phyloP scores from a whole-genome alignment of 2,797 vertebrate genomes.

The Rhinogobio ventralis region DNA sequence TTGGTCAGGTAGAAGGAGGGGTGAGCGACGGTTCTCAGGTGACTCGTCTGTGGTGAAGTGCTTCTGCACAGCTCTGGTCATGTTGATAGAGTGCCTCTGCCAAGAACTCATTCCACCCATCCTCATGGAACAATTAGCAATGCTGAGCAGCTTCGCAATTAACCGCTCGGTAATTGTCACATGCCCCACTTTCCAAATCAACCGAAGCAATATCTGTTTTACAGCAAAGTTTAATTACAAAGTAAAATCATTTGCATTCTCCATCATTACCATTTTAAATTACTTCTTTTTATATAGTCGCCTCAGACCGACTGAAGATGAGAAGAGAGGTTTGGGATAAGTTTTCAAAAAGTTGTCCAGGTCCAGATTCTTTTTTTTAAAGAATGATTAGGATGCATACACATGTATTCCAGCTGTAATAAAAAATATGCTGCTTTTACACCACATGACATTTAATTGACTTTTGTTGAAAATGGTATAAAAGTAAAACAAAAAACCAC shows the following conservation, averaged over 20 bases:
- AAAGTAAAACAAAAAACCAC: not conserved
- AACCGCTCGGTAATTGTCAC: slow-evolving; percentile 82
- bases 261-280: slow-evolving; percentile 77
- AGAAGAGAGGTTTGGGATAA: slow-evolving; percentile 9
- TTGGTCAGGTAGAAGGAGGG: slow-evolving; percentile 48
- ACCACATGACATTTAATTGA: not conserved
- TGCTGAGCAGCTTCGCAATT: slow-evolving; percentile 83
- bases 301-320: slow-evolving; percentile 40
- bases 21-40: slow-evolving; percentile 66
- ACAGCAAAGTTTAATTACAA: slow-evolving; percentile 83
- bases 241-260: slow-evolving; percentile 77
- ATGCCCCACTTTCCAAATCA: slow-evolving; percentile 81
- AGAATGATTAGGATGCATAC: not conserved
- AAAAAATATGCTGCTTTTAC: not conserved
- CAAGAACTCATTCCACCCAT: slow-evolving; percentile 76
- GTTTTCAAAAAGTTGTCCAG: slow-evolving; percentile 46
- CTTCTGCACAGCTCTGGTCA: slow-evolving; percentile 64
- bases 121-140: slow-evolving; percentile 80
- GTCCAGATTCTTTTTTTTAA: too few relatives aligned
- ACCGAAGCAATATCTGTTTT: slow-evolving; percentile 80
- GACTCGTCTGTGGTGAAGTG: slow-evolving; percentile 59
- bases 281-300: slow-evolving; percentile 64
- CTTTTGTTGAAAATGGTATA: not conserved
- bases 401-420: not conserved
- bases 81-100: slow-evolving; percentile 74